A percentile compares a stretch with the other conserved stretches of the same genome.
Evolutionary conservation across 2,888 invertebrate genomes (phyloP).

Genomic region (Dolichomitus sp.): DNA sequence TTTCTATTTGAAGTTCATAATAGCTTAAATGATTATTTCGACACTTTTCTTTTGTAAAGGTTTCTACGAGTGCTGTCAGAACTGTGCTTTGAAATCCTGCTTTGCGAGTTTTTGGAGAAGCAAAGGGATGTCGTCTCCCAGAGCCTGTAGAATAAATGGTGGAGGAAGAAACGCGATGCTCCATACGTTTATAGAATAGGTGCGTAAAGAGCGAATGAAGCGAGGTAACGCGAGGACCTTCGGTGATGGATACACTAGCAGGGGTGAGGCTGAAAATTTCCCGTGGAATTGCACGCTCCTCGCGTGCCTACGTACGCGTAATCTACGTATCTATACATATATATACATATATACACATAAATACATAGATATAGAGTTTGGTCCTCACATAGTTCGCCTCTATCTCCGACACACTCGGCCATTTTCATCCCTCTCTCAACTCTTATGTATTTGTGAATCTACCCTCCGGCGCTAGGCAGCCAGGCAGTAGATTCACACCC

Average conservation of each 20-base stretch:
- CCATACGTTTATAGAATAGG: conserved; percentile 22
- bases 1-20: too few species aligned
- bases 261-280: conserved; percentile 56
- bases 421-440: conserved; percentile 22
- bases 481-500: conserved; percentile 75
- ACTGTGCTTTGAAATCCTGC: neutral
- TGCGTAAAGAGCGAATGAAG: conserved; percentile 45
- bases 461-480: conserved; percentile 70
- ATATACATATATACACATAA: conserved; percentile 16
- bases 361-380: neutral
- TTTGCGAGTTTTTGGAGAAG: neutral
- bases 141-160: conserved; percentile 41
- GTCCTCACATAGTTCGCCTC: conserved; percentile 11
- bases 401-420: neutral
- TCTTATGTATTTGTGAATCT: conserved; percentile 55
- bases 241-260: conserved; percentile 51
- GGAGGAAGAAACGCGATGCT: conserved; percentile 5
- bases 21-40: too few species aligned
- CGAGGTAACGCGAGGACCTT: conserved; percentile 27
- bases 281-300: conserved; percentile 53
- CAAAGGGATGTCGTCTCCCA: neutral
- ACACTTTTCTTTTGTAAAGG: too few species aligned
- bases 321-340: neutral
- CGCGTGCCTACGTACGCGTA: conserved; percentile 51
- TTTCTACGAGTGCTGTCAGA: neutral